A percentile compares a stretch with the other conserved stretches of the same genome.
These are phyloP conservation scores for Sinocyclocheilus rhinocerous DNA, from an alignment of 2,113 vertebrate genomes.

Conservation along the genomic window DNA sequence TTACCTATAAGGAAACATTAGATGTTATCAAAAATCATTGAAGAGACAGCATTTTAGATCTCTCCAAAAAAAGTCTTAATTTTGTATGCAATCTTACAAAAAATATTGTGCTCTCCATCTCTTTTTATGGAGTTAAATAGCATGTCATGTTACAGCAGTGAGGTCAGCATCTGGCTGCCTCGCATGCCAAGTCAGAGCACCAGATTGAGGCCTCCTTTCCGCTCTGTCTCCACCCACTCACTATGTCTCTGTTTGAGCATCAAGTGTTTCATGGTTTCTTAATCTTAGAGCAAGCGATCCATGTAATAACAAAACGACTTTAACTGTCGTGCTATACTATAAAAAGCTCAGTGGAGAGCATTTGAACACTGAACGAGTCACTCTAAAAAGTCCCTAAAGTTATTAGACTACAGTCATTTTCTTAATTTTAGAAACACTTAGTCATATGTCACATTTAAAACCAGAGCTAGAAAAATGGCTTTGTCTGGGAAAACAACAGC, in stretches of 20 bases:
- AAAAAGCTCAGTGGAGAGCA: slow-evolving; percentile 21
- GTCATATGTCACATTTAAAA: slow-evolving; percentile 50
- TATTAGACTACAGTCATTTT: slow-evolving; percentile 25
- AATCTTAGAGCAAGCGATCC: neutral
- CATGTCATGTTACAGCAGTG: slow-evolving; percentile 24
- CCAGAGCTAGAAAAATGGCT: slow-evolving; percentile 48
- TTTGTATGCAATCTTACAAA: neutral
- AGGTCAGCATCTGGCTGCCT: slow-evolving; percentile 26
- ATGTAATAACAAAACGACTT: slow-evolving; percentile 26
- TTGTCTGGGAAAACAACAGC: slow-evolving; percentile 45
- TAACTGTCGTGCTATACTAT: slow-evolving; percentile 3
- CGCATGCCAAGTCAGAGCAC: neutral
- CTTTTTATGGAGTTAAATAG: slow-evolving; percentile 22
- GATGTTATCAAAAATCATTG: neutral
- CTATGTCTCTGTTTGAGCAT: neutral
- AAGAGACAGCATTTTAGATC: neutral
- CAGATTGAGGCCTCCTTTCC: slow-evolving; percentile 19
- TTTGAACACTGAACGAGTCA: slow-evolving; percentile 21
- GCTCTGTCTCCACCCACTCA: slow-evolving; percentile 30
- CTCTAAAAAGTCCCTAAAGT: slow-evolving; percentile 56
- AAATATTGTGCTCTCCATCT: neutral
- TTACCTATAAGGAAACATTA: neutral
- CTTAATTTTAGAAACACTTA: slow-evolving; percentile 45
- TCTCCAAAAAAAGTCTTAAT: neutral
- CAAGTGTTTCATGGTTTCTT: slow-evolving; percentile 7